Base-by-base conservation (phyloP, 2,888 invertebrate genomes). In the Eupithecia subumbrata region DNA sequence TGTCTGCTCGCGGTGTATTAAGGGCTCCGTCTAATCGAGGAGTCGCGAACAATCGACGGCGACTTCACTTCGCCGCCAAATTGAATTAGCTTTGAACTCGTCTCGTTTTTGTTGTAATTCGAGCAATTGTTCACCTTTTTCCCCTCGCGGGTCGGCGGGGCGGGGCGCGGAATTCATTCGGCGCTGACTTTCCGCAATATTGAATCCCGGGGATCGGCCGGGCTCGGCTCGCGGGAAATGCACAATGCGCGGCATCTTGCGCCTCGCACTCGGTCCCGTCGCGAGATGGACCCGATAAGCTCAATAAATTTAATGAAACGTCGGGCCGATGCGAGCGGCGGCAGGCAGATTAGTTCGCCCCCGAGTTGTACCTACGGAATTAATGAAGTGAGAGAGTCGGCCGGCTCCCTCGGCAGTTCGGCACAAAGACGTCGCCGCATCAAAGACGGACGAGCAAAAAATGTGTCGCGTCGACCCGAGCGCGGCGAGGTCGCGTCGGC, bases 231-330 rank as follows among this genome's bases (percentile, higher is more conserved):
- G 48, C 48, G 69, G 60, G 16, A 30, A 7, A 86, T 84, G 78
- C 85, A 87, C 87, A 90, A 92, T 93, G 84, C 86, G 79, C 89
- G 91, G 91, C 89, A 91, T 92, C 84, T 82, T 86, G 84, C 83
- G 84, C 84, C 83, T 88, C 85, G 89, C 89, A 85, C 86, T 86
- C 87, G 89, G 89, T 92, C 92, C 91, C 86, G 40, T n/a, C 83
- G 87, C 85, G 89, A 88, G 90, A 91, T 91, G 90, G 86, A 84
- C 86, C 83, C 88, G 94, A 93, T 94, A 92, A 72, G 66, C 74
- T 70, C 90, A 92, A 93, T 94, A 92, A 92, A 93, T 94, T 93
- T 92, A 94, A 93, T 94, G 90, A 93, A 93, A 91, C 84, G 88
- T 91, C 88, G 77, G 82, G 79, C n/a, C 76, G 76, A 74, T 71